phyloP scores from a whole-genome alignment of 2,113 vertebrate species.

The Delphinus delphis region DNA sequence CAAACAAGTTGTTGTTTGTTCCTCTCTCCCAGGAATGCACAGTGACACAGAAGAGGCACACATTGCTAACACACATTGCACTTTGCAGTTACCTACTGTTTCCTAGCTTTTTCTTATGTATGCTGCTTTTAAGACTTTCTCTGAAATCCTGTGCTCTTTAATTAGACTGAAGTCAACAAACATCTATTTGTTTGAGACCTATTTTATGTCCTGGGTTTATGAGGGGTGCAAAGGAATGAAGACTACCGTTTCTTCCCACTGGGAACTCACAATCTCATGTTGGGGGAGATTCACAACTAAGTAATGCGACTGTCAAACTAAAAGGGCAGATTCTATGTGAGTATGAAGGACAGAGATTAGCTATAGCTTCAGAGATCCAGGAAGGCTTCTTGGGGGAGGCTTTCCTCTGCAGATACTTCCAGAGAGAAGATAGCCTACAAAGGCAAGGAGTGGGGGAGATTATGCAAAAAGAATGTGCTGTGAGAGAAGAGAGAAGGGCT shows the following conservation, averaged over 20 bases:
- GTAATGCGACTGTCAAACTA: not conserved
- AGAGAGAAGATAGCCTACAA: not conserved
- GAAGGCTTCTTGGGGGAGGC: not conserved
- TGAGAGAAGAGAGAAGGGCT: not conserved
- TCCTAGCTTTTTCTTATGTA: slow-evolving; percentile 44
- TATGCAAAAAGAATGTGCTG: not conserved
- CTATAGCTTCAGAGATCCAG: not conserved
- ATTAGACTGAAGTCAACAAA: slow-evolving; percentile 66
- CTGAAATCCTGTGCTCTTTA: slow-evolving; percentile 56
- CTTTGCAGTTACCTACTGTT: slow-evolving; percentile 10
- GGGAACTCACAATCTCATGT: not conserved
- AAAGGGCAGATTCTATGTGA: not conserved
- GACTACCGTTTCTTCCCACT: not conserved
- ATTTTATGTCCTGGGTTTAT: slow-evolving; percentile 45
- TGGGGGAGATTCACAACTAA: not conserved
- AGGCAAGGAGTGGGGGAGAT: not conserved
- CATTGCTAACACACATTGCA: not conserved
- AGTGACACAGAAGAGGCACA: not conserved
- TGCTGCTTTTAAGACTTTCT: slow-evolving; percentile 56
- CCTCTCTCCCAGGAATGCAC: not conserved
- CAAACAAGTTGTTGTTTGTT: slow-evolving; percentile 77
- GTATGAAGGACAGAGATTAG: not conserved
- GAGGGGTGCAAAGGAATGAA: slow-evolving; percentile 28
- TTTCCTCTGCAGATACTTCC: not conserved
- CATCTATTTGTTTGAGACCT: slow-evolving; percentile 50